Conservation (phyloP, 2,113 vertebrate genomes). For the Ameiurus melas region DNA sequence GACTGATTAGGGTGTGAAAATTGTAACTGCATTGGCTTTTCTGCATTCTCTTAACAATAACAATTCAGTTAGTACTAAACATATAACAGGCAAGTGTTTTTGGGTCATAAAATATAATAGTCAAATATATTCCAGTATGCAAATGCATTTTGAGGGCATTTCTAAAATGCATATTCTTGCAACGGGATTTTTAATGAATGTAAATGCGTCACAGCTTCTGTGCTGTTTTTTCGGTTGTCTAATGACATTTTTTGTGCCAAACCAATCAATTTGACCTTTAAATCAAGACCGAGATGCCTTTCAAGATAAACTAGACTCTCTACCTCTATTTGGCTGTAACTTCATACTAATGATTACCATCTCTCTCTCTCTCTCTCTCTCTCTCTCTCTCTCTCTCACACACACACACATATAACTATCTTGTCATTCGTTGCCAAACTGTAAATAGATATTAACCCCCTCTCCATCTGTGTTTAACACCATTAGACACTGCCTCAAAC, state of each 20-base stretch:
- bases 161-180: not conserved
- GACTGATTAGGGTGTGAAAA: not conserved
- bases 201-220: not conserved
- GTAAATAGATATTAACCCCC: slow-evolving; percentile 49
- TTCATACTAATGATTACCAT: slow-evolving; percentile 19
- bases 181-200: not conserved
- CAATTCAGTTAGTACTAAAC: not conserved
- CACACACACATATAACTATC: slow-evolving; percentile 41
- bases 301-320: slow-evolving; percentile 30
- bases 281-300: not conserved
- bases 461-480: slow-evolving; percentile 54
- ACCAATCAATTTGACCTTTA: slow-evolving; percentile 8
- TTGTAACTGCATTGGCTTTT: too few species aligned
- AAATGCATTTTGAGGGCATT: not conserved
- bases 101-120: not conserved
- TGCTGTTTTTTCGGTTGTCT: not conserved
- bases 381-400: slow-evolving; percentile 18
- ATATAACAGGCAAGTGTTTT: not conserved
- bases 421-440: slow-evolving; percentile 40
- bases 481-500: slow-evolving; percentile 34
- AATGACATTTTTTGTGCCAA: not conserved
- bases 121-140: not conserved
- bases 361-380: slow-evolving; percentile 19
- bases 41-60: not conserved
- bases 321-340: slow-evolving; percentile 26